These are phyloP conservation scores for Theocolax elegans DNA, from an alignment of 1,140 invertebrate species.

Conservation along the genomic window DNA sequence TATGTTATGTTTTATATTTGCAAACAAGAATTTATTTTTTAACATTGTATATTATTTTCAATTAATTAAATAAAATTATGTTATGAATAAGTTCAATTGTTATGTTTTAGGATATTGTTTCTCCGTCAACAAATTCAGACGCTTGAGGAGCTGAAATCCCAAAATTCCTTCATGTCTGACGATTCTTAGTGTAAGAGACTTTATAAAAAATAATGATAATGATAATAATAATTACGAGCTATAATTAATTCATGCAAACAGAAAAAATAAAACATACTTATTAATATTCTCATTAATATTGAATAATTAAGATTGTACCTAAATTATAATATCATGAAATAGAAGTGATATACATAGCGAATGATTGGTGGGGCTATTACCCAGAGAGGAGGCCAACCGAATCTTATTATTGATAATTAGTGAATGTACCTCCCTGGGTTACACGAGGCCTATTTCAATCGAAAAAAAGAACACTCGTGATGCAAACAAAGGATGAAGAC, in stretches of 20 bases:
- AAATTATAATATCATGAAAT: conserved; percentile 67
- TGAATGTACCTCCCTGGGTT: conserved; percentile 61
- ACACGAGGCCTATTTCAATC: conserved; percentile 61
- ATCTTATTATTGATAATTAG: conserved; percentile 58
- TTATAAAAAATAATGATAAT: conserved; percentile 58
- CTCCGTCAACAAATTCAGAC: conserved; percentile 89
- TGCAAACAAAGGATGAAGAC: conserved; percentile 29
- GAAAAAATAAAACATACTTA: conserved; percentile 65
- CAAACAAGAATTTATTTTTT: too few species aligned
- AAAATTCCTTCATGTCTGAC: conserved; percentile 90
- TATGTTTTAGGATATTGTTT: conserved; percentile 83
- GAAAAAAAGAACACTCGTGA: conserved; percentile 47
- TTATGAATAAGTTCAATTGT: not conserved
- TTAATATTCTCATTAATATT: conserved; percentile 70
- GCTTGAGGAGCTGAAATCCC: conserved; percentile 90
- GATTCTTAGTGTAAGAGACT: conserved; percentile 73
- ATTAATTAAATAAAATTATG: conserved; percentile 5
- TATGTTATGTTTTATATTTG: too few species aligned
- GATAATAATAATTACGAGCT: conserved; percentile 66
- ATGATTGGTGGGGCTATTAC: conserved; percentile 56
- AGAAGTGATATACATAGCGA: conserved; percentile 63
- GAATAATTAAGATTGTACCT: conserved; percentile 69
- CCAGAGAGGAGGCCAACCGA: conserved; percentile 59
- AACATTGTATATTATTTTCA: too few species aligned
- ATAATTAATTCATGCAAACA: conserved; percentile 67